phyloP scores from a whole-genome alignment of 2,797 vertebrate species.

The Pampus argenteus region DNA sequence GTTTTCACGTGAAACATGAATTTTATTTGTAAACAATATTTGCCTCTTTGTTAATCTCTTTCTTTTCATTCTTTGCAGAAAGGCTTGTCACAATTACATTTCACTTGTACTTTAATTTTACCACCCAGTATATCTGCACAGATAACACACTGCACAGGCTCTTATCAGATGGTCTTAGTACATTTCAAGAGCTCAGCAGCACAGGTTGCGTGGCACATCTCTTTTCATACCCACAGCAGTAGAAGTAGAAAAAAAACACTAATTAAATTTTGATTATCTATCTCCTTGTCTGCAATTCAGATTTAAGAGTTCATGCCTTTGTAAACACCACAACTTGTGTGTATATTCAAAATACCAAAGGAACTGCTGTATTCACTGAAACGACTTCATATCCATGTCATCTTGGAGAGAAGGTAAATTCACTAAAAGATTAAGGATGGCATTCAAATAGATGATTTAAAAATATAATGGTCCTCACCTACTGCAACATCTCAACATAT shows the following conservation, averaged over 20 bases:
- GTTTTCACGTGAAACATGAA: too few species aligned
- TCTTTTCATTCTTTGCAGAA: background rate
- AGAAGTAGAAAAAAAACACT: conserved; percentile 28
- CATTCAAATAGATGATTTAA: conserved; percentile 1
- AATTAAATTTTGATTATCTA: background rate
- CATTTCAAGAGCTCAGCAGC: conserved; percentile 38
- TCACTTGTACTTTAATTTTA: background rate
- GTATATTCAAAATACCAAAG: background rate
- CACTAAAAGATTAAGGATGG: background rate
- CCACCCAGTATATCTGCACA: background rate
- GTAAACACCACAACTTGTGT: background rate
- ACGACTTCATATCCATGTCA: background rate
- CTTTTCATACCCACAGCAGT: background rate
- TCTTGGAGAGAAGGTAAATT: conserved; percentile 25
- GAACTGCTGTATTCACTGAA: conserved; percentile 10
- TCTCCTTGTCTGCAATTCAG: background rate
- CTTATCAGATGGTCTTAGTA: conserved; percentile 45
- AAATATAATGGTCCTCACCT: background rate
- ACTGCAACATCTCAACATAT: background rate
- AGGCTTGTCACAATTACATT: background rate
- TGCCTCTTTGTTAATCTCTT: background rate
- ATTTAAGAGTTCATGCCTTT: background rate
- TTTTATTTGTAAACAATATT: too few species aligned
- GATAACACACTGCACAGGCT: background rate
- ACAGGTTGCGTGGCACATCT: conserved; percentile 4